Evolutionary conservation across 2,113 vertebrate genomes (phyloP).

Genomic region (Hippocampus zosterae): DNA sequence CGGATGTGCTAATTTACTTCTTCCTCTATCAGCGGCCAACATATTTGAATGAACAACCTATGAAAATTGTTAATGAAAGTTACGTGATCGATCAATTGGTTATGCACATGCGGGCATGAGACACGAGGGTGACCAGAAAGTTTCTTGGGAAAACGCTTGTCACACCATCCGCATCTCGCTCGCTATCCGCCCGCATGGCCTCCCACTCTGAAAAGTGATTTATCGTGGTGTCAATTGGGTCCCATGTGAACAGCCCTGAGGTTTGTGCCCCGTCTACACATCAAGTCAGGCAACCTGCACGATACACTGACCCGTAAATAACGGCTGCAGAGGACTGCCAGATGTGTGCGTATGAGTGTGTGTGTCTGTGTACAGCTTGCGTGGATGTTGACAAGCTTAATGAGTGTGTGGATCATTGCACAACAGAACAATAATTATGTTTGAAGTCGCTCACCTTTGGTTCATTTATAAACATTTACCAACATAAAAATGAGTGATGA

Average conservation of each 20-base stretch:
- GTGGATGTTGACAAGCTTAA: neutral
- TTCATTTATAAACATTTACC: neutral
- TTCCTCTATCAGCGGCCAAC: too few species aligned
- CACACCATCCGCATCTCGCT: neutral
- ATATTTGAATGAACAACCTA: too few species aligned
- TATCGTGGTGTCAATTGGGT: neutral
- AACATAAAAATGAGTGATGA: neutral
- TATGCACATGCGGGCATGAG: neutral
- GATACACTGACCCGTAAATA: slow-evolving; percentile 3
- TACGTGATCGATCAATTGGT: neutral
- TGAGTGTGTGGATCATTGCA: neutral
- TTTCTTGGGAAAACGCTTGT: neutral
- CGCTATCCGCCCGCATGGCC: neutral
- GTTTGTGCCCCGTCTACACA: neutral
- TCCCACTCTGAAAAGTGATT: neutral
- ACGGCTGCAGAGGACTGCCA: neutral
- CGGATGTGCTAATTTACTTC: too few species aligned
- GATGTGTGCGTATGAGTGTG: neutral
- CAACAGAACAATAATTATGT: neutral
- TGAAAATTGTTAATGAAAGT: too few species aligned
- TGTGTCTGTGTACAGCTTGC: neutral
- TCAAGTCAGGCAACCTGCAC: neutral
- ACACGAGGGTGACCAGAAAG: neutral
- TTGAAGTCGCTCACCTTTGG: neutral
- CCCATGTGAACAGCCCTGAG: slow-evolving; percentile 1